Percentiles rank a stretch among this genome's conserved stretches.
These are phyloP conservation scores for Apostichopus leukothele DNA, from an alignment of 53 echinoderm and acorn worm species.

Conservation along the genomic window DNA sequence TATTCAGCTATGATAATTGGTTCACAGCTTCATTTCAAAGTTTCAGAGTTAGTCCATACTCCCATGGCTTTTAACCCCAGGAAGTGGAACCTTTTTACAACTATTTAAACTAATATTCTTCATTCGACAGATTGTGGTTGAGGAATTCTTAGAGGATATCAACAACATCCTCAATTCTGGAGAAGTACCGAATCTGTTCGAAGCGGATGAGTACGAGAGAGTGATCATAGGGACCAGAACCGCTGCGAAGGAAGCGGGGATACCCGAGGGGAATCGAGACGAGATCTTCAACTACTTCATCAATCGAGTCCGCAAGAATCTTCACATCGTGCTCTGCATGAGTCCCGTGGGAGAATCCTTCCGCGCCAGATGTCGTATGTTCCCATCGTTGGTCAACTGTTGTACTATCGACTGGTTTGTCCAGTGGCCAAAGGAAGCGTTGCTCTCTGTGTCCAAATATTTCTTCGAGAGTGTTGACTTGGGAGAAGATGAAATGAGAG, in stretches of 20 bases:
- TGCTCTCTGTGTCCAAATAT: conserved; percentile 87
- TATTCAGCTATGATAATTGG: too few relatives aligned
- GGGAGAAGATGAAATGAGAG: conserved; percentile 93
- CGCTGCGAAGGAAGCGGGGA: conserved; percentile 89
- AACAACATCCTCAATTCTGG: conserved; percentile 99
- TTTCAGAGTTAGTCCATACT: too few relatives aligned
- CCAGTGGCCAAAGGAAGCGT: conserved; percentile 97
- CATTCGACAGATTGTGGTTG: conserved; percentile 79
- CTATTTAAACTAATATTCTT: too few relatives aligned
- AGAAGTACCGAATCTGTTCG: conserved; percentile 95
- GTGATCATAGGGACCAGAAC: conserved; percentile 86
- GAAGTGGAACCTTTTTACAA: too few relatives aligned
- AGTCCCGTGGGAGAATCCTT: conserved; percentile 97
- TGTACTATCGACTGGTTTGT: conserved; percentile 99
- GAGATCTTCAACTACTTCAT: conserved; percentile 99
- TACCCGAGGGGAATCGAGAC: conserved; percentile 96
- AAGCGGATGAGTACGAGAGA: conserved; percentile 91
- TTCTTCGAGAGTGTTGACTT: conserved; percentile 90
- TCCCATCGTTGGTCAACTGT: conserved; percentile 96
- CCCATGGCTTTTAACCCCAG: too few relatives aligned
- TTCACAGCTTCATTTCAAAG: too few relatives aligned
- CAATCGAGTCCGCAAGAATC: conserved; percentile 92
- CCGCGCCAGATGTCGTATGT: conserved; percentile 92
- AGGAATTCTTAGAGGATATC: conserved; percentile 97
- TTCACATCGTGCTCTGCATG: conserved; percentile 99